A percentile compares a stretch with the other conserved stretches of the same genome.
These are phyloP conservation scores for Halcyon leucocephala DNA, from an alignment of 2,797 vertebrate genomes.

Conservation along the genomic window DNA sequence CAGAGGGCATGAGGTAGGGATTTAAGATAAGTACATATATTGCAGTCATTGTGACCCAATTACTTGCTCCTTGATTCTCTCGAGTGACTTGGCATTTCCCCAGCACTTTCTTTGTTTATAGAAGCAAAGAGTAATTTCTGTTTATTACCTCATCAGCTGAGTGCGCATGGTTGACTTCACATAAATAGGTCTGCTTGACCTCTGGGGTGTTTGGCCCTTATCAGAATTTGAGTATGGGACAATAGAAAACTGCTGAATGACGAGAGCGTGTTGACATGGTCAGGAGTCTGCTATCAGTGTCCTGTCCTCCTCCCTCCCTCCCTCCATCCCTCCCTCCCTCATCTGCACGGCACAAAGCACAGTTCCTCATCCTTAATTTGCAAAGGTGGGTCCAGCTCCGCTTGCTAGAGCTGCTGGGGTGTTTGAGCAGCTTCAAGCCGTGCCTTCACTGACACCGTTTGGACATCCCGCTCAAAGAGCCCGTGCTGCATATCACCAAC, in stretches of 20 bases:
- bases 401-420: not conserved
- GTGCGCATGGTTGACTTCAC: not conserved
- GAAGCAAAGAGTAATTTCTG: conserved; percentile 4
- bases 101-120: not conserved
- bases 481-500: not conserved
- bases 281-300: not conserved
- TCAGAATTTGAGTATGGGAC: not conserved
- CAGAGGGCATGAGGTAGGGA: conserved; percentile 95
- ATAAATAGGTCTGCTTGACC: not conserved
- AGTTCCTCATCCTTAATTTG: not conserved
- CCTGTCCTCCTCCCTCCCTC: not conserved
- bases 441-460: not conserved
- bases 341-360: not conserved
- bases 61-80: conserved; percentile 39
- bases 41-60: conserved; percentile 24
- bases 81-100: conserved; percentile 7
- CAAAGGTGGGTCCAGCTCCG: not conserved
- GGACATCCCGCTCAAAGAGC: not conserved
- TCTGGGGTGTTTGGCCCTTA: not conserved
- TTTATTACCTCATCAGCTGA: not conserved
- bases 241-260: not conserved
- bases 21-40: conserved; percentile 72
- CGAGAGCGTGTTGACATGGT: not conserved
- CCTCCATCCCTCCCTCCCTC: accelerated
- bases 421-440: not conserved